Conservation (phyloP, 2,113 vertebrate species). For the Trinectes maculatus region DNA sequence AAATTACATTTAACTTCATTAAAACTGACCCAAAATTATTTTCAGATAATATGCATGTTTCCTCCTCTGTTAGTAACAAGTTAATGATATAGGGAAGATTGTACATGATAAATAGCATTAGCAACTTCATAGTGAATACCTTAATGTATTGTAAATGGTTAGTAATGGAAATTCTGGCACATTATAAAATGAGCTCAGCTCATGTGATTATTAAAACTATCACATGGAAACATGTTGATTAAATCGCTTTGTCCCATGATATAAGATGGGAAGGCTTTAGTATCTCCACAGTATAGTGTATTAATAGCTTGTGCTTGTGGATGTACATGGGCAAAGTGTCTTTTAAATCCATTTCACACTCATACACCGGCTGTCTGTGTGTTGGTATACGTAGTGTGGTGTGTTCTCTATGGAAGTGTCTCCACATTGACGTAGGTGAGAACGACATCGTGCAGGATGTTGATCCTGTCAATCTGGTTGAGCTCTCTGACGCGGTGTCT, state of each 20-base stretch:
- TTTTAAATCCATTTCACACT: neutral
- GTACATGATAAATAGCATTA: slow-evolving; percentile 31
- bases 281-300: neutral
- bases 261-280: slow-evolving; percentile 2
- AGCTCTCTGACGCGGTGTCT: slow-evolving; percentile 79
- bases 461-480: slow-evolving; percentile 81
- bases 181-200: slow-evolving; percentile 43
- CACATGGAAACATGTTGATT: neutral
- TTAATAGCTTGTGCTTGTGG: neutral
- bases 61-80: slow-evolving; percentile 32
- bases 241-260: neutral
- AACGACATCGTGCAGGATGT: slow-evolving; percentile 81
- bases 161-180: slow-evolving; percentile 11
- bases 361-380: neutral
- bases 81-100: slow-evolving; percentile 18
- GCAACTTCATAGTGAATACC: neutral
- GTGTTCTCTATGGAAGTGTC: slow-evolving; percentile 72
- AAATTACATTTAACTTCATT: slow-evolving; percentile 12
- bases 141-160: slow-evolving; percentile 14
- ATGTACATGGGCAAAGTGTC: neutral
- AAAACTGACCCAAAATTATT: slow-evolving; percentile 8
- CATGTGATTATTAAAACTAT: slow-evolving; percentile 22
- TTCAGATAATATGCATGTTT: neutral
- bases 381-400: neutral
- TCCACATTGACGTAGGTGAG: slow-evolving; percentile 80